Base-by-base conservation (phyloP, 2,113 vertebrate species). In the Ameiurus melas region DNA sequence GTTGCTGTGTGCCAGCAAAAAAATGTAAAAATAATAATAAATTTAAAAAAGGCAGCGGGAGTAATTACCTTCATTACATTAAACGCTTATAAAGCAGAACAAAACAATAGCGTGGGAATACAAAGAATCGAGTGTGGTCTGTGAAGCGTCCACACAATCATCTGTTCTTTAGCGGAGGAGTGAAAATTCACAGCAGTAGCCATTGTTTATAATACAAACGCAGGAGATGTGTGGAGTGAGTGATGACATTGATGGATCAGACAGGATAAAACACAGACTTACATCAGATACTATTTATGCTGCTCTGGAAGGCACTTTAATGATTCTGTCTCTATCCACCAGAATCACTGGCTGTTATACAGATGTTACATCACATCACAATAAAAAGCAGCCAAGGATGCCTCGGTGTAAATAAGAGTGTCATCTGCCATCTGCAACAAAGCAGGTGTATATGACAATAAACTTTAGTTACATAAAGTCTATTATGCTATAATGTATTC, bases 31-130 rank as follows among this genome's bases (percentile, higher is more conserved):
- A 17, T 30, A 7, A 14, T 14, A 25, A 60, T n/a, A 4, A 68
- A 14, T 36, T 36, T 36, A 8, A 70, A 70, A 36, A 89, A 91
- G 83, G 64, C 85, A 90, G 73, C 82, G 60, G 83, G 73, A 80
- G 79, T 84, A 86, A 90, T 90, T 84, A 91, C 84, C 82, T 71
- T 73, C 84, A 89, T 82, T 91, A 81, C 53, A 84, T 90, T 86
- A 90, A 70, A 87, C 84, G 36, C 27, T 62, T 55, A 85, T 85
- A 86, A 86, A 68, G 39, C 27, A 64, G 30, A 39, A 64, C 30
- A 22, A 87, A 90, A 89, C 83, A 89, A 86, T n/a, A 36, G 33
- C 22, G 27, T 20, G 19, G 64, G 75, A 60, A 68, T 14, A 33
- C 73, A 14, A 47, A 89, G 75, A 5, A 47, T 8, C 25, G 33